Percentiles rank a stretch among this genome's conserved stretches.
phyloP scores from a whole-genome alignment of 2,113 vertebrate species.

The Oriolus oriolus region DNA sequence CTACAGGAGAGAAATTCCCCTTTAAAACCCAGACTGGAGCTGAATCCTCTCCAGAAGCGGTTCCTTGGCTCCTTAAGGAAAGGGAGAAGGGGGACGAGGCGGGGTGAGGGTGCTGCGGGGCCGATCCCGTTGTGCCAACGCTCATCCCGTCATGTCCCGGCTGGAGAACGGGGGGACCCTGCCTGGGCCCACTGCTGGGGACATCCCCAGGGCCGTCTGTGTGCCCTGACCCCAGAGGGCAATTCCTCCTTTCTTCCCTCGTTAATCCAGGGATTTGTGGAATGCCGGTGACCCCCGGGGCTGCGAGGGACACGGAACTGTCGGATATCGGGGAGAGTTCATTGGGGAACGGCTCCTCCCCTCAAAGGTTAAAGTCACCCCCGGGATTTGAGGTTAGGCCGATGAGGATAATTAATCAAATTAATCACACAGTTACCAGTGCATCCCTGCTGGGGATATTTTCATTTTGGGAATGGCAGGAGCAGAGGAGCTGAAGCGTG shows the following conservation, averaged over 20 bases:
- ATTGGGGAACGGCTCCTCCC: not conserved
- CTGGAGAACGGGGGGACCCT: not conserved
- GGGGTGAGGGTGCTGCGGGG: not conserved
- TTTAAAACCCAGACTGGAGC: not conserved
- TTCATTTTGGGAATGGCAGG: not conserved
- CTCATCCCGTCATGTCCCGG: not conserved
- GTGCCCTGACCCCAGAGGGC: not conserved
- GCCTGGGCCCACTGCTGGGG: not conserved
- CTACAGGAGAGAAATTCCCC: not conserved
- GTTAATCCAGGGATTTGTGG: not conserved
- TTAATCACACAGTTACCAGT: not conserved
- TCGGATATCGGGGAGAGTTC: not conserved
- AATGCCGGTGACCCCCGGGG: not conserved
- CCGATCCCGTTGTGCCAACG: not conserved
- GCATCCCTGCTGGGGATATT: fast-evolving
- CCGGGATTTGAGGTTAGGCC: not conserved
- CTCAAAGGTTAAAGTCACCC: not conserved
- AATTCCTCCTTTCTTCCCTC: not conserved
- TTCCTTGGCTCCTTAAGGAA: not conserved
- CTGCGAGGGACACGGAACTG: not conserved
- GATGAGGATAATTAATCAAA: not conserved
- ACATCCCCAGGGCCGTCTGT: not conserved
- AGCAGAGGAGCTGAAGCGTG: not conserved
- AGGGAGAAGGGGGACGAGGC: not conserved
- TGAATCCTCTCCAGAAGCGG: not conserved